A percentile compares a stretch with the other conserved stretches of the same genome.
Evolutionary conservation across 2,797 vertebrate genomes (phyloP).

Genomic region (Ciconia nigra): DNA sequence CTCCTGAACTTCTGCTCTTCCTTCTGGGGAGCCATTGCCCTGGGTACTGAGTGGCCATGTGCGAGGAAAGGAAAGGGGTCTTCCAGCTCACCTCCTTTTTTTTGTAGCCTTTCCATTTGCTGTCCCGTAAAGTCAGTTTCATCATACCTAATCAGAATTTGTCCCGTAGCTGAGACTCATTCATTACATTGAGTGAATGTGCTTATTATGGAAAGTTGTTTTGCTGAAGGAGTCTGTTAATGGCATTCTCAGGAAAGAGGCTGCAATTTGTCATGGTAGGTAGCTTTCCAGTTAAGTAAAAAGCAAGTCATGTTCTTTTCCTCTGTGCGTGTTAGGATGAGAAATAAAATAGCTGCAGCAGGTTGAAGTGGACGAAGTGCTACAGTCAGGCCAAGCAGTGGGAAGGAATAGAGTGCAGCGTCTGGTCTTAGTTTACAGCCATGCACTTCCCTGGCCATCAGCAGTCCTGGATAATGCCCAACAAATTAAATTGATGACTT

Average conservation of each 20-base stretch:
- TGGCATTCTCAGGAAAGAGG: not conserved
- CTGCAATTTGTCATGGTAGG: not conserved
- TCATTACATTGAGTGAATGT: not conserved
- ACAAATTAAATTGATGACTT: slow-evolving; percentile 10
- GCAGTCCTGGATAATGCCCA: not conserved
- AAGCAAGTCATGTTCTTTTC: not conserved
- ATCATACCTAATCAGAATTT: not conserved
- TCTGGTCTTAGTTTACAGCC: not conserved
- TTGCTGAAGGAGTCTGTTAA: not conserved
- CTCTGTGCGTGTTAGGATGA: not conserved
- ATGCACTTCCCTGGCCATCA: not conserved
- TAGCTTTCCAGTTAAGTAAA: not conserved
- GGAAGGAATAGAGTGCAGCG: not conserved
- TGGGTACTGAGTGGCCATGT: fast-evolving
- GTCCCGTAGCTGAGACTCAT: not conserved
- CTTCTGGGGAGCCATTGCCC: not conserved
- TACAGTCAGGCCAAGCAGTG: not conserved
- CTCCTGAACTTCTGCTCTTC: not conserved
- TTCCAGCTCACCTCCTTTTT: not conserved
- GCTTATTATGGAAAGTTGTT: not conserved
- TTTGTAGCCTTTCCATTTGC: not conserved
- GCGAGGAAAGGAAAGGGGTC: not conserved
- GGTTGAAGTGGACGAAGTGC: not conserved
- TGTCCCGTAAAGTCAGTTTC: not conserved
- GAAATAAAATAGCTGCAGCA: not conserved